Conservation (phyloP, 2,113 vertebrate species). For the Phoenicopterus ruber region DNA sequence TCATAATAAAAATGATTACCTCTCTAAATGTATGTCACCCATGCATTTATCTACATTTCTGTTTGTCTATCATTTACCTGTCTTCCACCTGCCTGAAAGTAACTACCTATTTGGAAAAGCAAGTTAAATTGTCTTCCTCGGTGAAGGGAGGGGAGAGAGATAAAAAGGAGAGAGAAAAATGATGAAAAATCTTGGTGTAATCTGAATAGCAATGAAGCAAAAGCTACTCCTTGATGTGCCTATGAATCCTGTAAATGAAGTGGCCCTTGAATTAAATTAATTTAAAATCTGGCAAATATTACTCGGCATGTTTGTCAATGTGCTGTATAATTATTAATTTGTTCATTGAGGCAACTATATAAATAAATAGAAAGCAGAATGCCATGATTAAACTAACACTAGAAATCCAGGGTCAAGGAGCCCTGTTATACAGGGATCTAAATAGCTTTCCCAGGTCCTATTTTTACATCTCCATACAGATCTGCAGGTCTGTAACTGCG, state of each 20-base stretch:
- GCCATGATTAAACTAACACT: constrained; percentile 79
- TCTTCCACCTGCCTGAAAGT: constrained; percentile 71
- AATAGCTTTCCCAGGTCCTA: constrained; percentile 78
- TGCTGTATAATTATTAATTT: constrained; percentile 87
- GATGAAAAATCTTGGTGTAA: constrained; percentile 72
- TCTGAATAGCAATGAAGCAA: constrained; percentile 77
- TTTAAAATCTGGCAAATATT: constrained; percentile 86
- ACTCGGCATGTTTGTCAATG: constrained; percentile 83
- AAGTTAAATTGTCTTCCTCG: constrained; percentile 70
- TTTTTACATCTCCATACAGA: constrained; percentile 77
- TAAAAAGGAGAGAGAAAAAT: constrained; percentile 63
- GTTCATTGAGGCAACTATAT: constrained; percentile 82
- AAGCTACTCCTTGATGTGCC: constrained; percentile 74
- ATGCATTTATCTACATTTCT: constrained; percentile 64
- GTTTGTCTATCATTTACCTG: constrained; percentile 74
- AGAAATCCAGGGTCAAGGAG: constrained; percentile 81
- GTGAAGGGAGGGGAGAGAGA: constrained; percentile 31
- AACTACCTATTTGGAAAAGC: constrained; percentile 69
- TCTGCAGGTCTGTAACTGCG: constrained; percentile 71
- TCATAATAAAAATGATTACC: constrained; percentile 64
- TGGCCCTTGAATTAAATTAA: constrained; percentile 87
- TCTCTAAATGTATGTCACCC: constrained; percentile 67
- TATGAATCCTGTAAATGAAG: constrained; percentile 82
- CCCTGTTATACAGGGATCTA: constrained; percentile 68
- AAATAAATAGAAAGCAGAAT: constrained; percentile 85